A percentile compares a stretch with the other conserved stretches of the same genome.
phyloP scores from a whole-genome alignment of 2,113 vertebrate species.

The Callaeas wilsoni region DNA sequence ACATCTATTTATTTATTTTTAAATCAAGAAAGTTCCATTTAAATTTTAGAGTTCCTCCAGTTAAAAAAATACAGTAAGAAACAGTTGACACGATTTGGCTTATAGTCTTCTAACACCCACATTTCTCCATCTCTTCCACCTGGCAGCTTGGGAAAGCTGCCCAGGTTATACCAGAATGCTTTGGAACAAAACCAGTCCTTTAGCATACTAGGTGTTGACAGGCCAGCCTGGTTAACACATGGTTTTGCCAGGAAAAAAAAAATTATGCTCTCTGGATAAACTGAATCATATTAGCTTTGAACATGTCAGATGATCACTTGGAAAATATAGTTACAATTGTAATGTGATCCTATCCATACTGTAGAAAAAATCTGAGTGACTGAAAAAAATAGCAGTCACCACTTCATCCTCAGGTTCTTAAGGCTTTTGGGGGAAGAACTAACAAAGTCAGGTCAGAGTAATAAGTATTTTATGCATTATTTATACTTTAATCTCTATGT shows the following conservation, averaged over 20 bases:
- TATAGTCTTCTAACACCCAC: slow-evolving; percentile 6
- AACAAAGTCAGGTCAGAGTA: background rate
- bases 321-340: background rate
- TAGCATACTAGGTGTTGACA: slow-evolving; percentile 60
- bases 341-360: background rate
- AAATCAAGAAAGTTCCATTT: slow-evolving; percentile 3
- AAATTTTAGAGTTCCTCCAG: background rate
- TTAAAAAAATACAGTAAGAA: slow-evolving; percentile 7
- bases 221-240: slow-evolving; percentile 60
- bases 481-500: background rate
- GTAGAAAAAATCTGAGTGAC: background rate
- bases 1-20: slow-evolving; percentile 14
- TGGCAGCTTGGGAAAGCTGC: slow-evolving; percentile 57
- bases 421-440: background rate
- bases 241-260: slow-evolving; percentile 19
- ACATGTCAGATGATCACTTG: slow-evolving; percentile 4
- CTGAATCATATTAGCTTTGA: slow-evolving; percentile 35
- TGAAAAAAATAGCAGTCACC: background rate
- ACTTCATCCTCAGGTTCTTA: background rate
- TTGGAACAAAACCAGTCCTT: slow-evolving; percentile 44
- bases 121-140: slow-evolving; percentile 42
- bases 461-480: background rate
- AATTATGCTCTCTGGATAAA: background rate
- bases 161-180: slow-evolving; percentile 59
- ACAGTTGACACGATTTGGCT: slow-evolving; percentile 13